Conservation (phyloP, 2,797 vertebrate species). For the Lagocephalus sceleratus region DNA sequence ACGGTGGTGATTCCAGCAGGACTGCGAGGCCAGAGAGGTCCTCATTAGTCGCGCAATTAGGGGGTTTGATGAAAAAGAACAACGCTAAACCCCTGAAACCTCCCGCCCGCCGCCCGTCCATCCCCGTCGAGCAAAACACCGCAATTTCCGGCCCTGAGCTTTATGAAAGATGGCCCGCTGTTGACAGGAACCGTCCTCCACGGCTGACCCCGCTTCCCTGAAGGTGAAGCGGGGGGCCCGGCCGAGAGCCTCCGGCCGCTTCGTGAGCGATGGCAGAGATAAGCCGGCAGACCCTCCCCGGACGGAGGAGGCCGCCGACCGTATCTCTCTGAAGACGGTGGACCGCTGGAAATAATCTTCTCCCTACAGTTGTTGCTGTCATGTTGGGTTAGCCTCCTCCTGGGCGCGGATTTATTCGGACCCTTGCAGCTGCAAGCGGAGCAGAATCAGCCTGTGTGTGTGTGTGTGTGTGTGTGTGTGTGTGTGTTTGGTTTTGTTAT, state of each 20-base stretch:
- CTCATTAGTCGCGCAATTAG: neutral
- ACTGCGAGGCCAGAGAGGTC: too few species aligned
- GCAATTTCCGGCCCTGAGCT: constrained; percentile 39
- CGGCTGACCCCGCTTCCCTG: constrained; percentile 21
- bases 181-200: constrained; percentile 33
- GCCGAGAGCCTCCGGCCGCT: constrained; percentile 37
- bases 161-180: constrained; percentile 47
- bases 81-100: neutral
- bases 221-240: constrained; percentile 20
- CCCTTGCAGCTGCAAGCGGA: constrained; percentile 21
- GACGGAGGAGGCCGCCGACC: constrained; percentile 41
- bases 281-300: constrained; percentile 41
- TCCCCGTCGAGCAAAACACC: constrained; percentile 24
- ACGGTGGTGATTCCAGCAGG: too few species aligned
- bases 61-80: neutral
- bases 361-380: constrained; percentile 45
- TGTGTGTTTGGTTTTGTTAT: too few species aligned
- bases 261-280: constrained; percentile 67
- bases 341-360: constrained; percentile 47
- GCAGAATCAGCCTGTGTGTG: constrained; percentile 23
- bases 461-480: constrained; percentile 25
- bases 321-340: constrained; percentile 43
- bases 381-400: constrained; percentile 43
- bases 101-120: constrained; percentile 6
- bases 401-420: constrained; percentile 43